These are phyloP conservation scores for Margarornis squamiger DNA, from an alignment of 2,797 vertebrate genomes.

Conservation along the genomic window DNA sequence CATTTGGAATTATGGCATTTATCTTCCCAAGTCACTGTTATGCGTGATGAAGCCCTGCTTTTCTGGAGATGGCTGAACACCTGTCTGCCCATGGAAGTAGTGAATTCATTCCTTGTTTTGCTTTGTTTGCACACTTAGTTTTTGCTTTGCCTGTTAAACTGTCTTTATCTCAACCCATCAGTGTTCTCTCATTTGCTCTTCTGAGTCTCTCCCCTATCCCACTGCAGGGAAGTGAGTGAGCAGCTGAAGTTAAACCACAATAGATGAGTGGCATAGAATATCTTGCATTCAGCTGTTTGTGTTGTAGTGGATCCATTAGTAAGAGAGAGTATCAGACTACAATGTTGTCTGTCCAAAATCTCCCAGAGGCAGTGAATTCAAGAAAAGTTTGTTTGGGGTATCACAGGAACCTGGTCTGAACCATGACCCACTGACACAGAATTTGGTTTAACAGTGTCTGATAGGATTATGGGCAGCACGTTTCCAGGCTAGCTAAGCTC, in stretches of 20 bases:
- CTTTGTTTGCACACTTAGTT: background rate
- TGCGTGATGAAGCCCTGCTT: background rate
- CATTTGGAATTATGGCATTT: background rate
- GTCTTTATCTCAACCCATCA: background rate
- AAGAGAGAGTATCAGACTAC: background rate
- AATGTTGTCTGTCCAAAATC: background rate
- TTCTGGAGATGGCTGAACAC: background rate
- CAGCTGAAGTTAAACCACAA: background rate
- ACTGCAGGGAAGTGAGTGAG: fast-evolving
- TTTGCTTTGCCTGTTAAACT: background rate
- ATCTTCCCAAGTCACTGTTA: background rate
- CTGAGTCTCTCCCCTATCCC: background rate
- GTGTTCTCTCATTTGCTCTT: background rate
- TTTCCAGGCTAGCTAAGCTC: background rate
- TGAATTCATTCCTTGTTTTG: background rate
- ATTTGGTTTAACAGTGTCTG: background rate
- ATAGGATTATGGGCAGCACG: background rate
- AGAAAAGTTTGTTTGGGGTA: background rate
- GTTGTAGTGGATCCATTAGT: background rate
- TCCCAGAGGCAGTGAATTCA: background rate
- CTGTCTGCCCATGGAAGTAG: background rate
- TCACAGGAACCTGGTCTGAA: background rate
- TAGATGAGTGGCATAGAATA: background rate
- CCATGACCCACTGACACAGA: background rate
- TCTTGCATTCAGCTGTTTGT: background rate